Conservation (phyloP, 2,113 vertebrate species). For the Excalfactoria chinensis region DNA sequence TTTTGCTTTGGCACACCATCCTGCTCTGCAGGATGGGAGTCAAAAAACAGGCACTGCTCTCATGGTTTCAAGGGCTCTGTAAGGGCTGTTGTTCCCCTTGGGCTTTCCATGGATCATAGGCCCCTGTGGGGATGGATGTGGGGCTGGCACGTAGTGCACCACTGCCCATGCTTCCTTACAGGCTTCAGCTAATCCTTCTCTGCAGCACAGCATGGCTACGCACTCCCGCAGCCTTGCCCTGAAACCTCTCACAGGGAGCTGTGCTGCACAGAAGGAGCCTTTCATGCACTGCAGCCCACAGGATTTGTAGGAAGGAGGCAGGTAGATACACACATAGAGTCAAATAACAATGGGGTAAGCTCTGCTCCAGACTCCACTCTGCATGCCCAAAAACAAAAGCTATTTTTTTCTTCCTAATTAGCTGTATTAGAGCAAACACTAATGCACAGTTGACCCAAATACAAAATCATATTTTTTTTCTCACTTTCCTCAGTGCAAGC, state of each 20-base stretch:
- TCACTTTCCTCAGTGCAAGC: not conserved
- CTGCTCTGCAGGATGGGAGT: not conserved
- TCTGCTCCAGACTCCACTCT: not conserved
- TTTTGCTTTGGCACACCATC: not conserved
- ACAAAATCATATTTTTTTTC: not conserved
- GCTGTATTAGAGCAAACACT: slow-evolving; percentile 7
- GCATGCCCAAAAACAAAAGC: not conserved
- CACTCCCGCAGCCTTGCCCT: accelerated
- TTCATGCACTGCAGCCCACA: not conserved
- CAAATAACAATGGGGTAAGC: not conserved
- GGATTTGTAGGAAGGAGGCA: not conserved
- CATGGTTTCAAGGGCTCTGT: not conserved
- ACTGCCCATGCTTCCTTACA: accelerated
- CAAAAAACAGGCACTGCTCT: not conserved
- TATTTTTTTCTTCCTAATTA: slow-evolving; percentile 34
- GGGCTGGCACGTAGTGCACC: not conserved
- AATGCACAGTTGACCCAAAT: slow-evolving; percentile 16
- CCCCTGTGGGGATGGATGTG: not conserved
- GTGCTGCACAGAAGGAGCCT: accelerated
- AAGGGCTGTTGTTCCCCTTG: accelerated
- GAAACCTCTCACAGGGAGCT: not conserved
- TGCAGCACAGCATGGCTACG: accelerated
- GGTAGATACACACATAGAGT: not conserved
- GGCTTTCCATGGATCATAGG: not conserved
- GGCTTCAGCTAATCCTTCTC: not conserved